Percentiles rank a stretch among this genome's conserved stretches.
Evolutionary conservation across 2,113 vertebrate species (phyloP).

Genomic region (Nothocercus julius): DNA sequence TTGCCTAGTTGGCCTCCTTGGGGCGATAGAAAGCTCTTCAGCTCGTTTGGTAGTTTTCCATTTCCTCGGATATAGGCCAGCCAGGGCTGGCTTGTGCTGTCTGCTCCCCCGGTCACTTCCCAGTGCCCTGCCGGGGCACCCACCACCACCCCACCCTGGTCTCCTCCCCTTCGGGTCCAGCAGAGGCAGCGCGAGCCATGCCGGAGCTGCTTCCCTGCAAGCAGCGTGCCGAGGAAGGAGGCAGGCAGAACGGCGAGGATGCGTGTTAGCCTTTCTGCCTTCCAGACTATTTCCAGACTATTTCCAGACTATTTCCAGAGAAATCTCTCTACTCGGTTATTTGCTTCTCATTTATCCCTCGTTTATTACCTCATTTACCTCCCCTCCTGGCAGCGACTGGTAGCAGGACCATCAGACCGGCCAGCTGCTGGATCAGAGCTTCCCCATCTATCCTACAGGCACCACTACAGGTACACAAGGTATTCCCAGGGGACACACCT

Average conservation of each 20-base stretch:
- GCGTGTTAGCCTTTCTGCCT: not conserved
- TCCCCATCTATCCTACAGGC: not conserved
- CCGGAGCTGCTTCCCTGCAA: not conserved
- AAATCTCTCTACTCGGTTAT: not conserved
- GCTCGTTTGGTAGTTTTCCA: constrained; percentile 64
- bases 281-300: not conserved
- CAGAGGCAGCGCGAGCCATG: accelerated
- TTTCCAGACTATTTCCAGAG: not conserved
- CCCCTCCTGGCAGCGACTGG: not conserved
- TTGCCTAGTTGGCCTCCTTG: constrained; percentile 32
- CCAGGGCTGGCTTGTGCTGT: not conserved
- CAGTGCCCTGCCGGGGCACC: accelerated
- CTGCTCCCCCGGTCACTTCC: accelerated
- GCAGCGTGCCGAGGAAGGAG: not conserved
- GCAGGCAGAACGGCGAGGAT: not conserved
- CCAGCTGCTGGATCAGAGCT: not conserved
- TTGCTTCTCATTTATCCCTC: not conserved
- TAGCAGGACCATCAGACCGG: not conserved
- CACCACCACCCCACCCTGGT: not conserved
- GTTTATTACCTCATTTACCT: not conserved
- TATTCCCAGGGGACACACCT: not conserved
- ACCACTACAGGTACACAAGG: not conserved
- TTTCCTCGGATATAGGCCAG: not conserved
- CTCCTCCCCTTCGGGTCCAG: too few species aligned
- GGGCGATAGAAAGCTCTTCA: constrained; percentile 49